Percentiles rank a stretch among this genome's conserved stretches.
Conservation (phyloP, 2,797 vertebrate genomes). For the Silurus aristotelis region DNA sequence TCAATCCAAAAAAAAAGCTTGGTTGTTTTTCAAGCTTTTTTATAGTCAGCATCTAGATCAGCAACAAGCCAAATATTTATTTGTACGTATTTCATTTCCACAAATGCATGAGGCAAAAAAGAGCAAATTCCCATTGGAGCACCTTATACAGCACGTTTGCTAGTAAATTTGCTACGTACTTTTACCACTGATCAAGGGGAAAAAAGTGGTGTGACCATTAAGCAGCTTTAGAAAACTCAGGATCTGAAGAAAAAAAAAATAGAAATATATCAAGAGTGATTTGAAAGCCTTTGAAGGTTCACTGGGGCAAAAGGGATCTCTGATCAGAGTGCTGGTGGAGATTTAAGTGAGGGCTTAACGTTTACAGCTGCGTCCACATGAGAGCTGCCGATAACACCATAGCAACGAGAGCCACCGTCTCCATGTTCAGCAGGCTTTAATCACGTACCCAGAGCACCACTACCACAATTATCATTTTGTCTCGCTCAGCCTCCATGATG, state of each 20-base stretch:
- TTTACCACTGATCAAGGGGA: background rate
- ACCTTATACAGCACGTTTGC: background rate
- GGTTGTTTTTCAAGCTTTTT: background rate
- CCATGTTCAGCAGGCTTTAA: constrained; percentile 56
- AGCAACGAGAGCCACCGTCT: constrained; percentile 70
- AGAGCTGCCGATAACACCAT: constrained; percentile 74
- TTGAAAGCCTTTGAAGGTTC: constrained; percentile 53
- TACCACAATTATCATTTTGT: background rate
- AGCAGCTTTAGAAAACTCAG: constrained; percentile 25
- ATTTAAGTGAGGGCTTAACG: constrained; percentile 72
- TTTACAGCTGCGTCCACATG: constrained; percentile 78
- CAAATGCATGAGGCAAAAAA: background rate
- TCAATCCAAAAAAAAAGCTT: background rate
- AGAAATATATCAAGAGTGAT: background rate
- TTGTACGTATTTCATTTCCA: background rate
- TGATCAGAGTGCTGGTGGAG: constrained; percentile 51
- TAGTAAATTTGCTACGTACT: background rate
- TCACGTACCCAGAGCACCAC: constrained; percentile 18
- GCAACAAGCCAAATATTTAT: background rate
- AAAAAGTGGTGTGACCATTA: background rate
- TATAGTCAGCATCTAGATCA: background rate
- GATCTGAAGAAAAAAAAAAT: constrained; percentile 7
- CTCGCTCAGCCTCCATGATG: background rate
- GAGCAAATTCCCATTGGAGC: too few species aligned
- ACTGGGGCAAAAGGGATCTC: constrained; percentile 53